Conservation (phyloP, 2,888 invertebrate genomes). For the Asteroscopus sphinx region DNA sequence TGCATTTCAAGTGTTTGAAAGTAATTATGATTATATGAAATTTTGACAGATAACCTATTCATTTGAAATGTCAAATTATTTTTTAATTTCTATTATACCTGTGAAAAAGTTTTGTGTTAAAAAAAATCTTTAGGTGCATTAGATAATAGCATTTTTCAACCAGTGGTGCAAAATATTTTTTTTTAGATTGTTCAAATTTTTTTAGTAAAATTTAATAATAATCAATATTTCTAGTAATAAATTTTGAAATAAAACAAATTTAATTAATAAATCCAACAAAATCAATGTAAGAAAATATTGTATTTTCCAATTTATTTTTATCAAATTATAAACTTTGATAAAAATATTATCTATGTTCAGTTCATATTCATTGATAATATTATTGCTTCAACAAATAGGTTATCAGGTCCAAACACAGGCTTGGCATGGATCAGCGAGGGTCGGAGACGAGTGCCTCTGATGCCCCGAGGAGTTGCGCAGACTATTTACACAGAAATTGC, state of each 20-base stretch:
- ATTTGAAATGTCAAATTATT: slow-evolving; percentile 65
- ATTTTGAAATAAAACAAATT: too few relatives aligned
- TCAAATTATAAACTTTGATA: not conserved
- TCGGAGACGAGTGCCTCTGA: slow-evolving; percentile 94
- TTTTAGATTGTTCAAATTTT: too few relatives aligned
- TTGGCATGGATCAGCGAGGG: slow-evolving; percentile 97
- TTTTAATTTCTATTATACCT: slow-evolving; percentile 32
- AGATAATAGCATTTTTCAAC: not conserved
- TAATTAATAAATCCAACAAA: too few relatives aligned
- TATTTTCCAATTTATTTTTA: not conserved
- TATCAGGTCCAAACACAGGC: slow-evolving; percentile 92
- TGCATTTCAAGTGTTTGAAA: slow-evolving; percentile 20
- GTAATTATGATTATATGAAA: slow-evolving; percentile 44
- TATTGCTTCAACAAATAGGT: slow-evolving; percentile 71
- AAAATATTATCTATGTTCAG: not conserved
- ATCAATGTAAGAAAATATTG: not conserved
- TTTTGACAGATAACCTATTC: slow-evolving; percentile 79
- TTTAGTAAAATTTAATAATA: too few relatives aligned
- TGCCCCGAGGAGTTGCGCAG: slow-evolving; percentile 95
- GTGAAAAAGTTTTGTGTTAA: slow-evolving; percentile 40
- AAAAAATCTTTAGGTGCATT: slow-evolving; percentile 5
- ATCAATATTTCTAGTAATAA: too few relatives aligned
- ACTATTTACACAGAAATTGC: slow-evolving; percentile 96
- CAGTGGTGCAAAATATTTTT: not conserved
- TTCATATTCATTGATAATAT: slow-evolving; percentile 10